Conservation (phyloP, 2,888 invertebrate genomes). For the Panopea generosa region DNA sequence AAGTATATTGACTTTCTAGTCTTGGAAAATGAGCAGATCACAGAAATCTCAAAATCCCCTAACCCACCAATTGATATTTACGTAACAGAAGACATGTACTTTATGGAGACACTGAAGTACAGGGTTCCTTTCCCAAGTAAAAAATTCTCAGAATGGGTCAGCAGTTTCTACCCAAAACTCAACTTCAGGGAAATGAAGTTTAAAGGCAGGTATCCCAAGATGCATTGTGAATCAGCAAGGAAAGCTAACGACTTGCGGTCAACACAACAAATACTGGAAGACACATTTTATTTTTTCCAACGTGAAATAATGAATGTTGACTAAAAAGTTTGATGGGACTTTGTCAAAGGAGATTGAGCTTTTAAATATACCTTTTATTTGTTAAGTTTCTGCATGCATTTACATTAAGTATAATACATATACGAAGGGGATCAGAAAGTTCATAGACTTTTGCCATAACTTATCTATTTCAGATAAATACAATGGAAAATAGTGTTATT, state of each 20-base stretch:
- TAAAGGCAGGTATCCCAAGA: slow-evolving; percentile 33
- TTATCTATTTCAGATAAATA: no score
- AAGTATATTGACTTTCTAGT: slow-evolving; percentile 80
- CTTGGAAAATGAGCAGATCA: slow-evolving; percentile 80
- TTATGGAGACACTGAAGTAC: slow-evolving; percentile 75
- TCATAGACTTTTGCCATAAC: no score
- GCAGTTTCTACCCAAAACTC: slow-evolving; percentile 71
- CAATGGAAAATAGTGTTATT: no score
- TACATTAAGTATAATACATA: no score
- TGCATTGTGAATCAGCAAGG: slow-evolving; percentile 14
- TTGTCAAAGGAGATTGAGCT: no score
- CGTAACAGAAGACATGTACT: slow-evolving; percentile 79
- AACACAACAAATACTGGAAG: slow-evolving; percentile 73
- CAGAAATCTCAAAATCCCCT: slow-evolving; percentile 79
- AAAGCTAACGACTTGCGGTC: slow-evolving; percentile 63
- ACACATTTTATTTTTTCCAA: slow-evolving; percentile 78
- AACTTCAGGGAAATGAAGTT: slow-evolving; percentile 49
- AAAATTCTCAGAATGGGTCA: slow-evolving; percentile 77
- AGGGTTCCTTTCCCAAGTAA: slow-evolving; percentile 75
- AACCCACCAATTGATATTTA: slow-evolving; percentile 78
- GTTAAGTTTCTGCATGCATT: no score
- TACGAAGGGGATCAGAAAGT: no score
- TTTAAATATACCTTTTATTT: no score
- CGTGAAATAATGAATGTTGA: slow-evolving; percentile 56
- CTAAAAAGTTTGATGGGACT: background rate